phyloP scores from a whole-genome alignment of 1,140 invertebrate species.

The Carposina sasakii region DNA sequence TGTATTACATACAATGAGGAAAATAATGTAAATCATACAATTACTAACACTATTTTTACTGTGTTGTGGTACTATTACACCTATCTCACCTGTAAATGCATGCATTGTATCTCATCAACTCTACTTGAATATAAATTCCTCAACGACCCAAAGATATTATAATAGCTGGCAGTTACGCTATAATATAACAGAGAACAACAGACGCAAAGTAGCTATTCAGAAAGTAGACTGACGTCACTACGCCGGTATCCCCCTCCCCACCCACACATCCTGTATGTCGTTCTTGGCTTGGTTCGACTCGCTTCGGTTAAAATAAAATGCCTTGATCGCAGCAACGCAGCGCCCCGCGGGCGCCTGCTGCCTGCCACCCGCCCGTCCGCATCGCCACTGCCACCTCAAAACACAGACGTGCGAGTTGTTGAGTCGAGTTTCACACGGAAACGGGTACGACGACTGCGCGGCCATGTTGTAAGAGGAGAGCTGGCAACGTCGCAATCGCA shows the following conservation, averaged over 20 bases:
- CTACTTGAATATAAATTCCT: too few species aligned
- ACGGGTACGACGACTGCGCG: slow-evolving; percentile 59
- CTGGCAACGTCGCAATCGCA: slow-evolving; percentile 70
- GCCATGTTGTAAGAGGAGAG: slow-evolving; percentile 68
- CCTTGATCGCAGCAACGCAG: slow-evolving; percentile 37
- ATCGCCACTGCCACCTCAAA: slow-evolving; percentile 34
- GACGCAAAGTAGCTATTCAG: slow-evolving; percentile 44
- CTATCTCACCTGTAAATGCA: too few species aligned
- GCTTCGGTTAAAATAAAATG: too few species aligned
- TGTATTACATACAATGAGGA: too few species aligned
- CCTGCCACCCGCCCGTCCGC: slow-evolving; percentile 40
- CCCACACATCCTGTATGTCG: slow-evolving; percentile 39
- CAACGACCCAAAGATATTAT: too few species aligned
- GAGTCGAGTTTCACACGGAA: slow-evolving; percentile 68
- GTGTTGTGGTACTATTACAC: too few species aligned
- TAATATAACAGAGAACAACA: too few species aligned
- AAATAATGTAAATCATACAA: too few species aligned
- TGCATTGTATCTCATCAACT: too few species aligned
- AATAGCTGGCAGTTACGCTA: too few species aligned
- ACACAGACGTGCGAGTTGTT: slow-evolving; percentile 46
- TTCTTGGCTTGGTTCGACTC: slow-evolving; percentile 46
- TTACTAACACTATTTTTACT: too few species aligned
- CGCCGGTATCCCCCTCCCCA: slow-evolving; percentile 55
- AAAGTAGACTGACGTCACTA: slow-evolving; percentile 63
- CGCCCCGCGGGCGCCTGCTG: slow-evolving; percentile 34